Base-by-base conservation (phyloP, 1,140 invertebrate species). In the Pachyrhynchus sulphureomaculatus region DNA sequence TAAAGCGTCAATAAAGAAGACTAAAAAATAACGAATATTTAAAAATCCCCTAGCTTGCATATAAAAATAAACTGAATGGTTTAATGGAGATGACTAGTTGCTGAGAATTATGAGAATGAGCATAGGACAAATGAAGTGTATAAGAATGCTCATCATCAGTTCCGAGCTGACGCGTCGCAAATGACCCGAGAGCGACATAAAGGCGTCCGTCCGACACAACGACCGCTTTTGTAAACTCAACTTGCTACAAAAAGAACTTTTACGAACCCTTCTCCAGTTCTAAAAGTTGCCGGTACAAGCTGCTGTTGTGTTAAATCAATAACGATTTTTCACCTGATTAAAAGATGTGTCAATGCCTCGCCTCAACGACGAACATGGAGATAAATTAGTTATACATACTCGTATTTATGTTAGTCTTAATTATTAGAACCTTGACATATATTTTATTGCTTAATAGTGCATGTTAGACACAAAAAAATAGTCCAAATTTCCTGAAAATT, bases 71-170 rank as follows among this genome's bases (percentile, higher is more conserved):
- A 29, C 2, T 6, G 8, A 29, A 29, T 29, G 5, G 26, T 29
- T 29, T 29, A 29, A 2, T 29, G 12, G 26, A 12, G 36, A 41
- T 32, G 12, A 41, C 12, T 39, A 45, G 39, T 45, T 45, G 55
- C 45, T 48, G 55, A 58, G 45, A 48, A 58, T 48, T 48, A 58
- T 37, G 45, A 59, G 57, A 61, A 67, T 53, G 67, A 63, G 55
- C 63, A 61, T 59, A 59, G 44, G 51, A 47, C 55, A 67, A 71
- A 59, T 68, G 65, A 66, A 68, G 63, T 65, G 69, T 65, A 69
- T 62, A 71, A 71, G 69, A 71, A 71, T 71, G 67, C 62, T 67
- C 68, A 68, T 69, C 67, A 62, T 66, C 70, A 68, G 64, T 72
- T 72, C 68, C 68, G 52, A 42, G 61, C 67, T 67, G 63, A 67